Evolutionary conservation across 2,113 vertebrate species (phyloP).

Genomic region (Entelurus aequoreus): DNA sequence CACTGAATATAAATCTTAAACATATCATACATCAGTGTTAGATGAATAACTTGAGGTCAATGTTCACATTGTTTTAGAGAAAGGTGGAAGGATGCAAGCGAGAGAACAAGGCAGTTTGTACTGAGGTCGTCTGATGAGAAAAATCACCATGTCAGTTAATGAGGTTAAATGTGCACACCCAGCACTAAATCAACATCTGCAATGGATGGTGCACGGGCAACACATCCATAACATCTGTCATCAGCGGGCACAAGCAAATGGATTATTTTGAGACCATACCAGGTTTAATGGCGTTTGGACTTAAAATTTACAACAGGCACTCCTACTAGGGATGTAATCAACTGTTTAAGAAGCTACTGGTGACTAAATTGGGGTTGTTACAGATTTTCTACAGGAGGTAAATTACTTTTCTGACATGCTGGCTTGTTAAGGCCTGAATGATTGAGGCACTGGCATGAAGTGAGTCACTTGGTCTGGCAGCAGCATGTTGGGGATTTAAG

Average conservation of each 20-base stretch:
- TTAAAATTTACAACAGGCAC: not conserved
- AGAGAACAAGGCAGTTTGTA: not conserved
- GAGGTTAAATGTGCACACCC: conserved; percentile 20
- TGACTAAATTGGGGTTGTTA: not conserved
- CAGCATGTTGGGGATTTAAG: conserved; percentile 14
- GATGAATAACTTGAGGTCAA: conserved; percentile 8
- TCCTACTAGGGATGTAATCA: not conserved
- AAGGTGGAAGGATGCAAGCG: not conserved
- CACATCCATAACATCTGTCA: conserved; percentile 2
- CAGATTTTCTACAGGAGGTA: not conserved
- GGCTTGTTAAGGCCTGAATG: not conserved
- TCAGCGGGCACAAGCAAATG: not conserved
- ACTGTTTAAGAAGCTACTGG: not conserved
- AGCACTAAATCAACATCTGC: conserved; percentile 29
- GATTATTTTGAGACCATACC: not conserved
- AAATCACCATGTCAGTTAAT: conserved; percentile 24
- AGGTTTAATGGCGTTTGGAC: not conserved
- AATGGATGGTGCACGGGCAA: not conserved
- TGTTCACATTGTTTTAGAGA: not conserved
- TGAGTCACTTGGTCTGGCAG: conserved; percentile 13
- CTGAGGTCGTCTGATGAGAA: not conserved
- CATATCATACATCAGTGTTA: conserved; percentile 4
- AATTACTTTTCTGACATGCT: not conserved
- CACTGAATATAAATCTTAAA: not conserved
- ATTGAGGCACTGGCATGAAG: not conserved